These are phyloP conservation scores for Corythaixoides concolor DNA, from an alignment of 2,113 vertebrate species.

Conservation along the genomic window DNA sequence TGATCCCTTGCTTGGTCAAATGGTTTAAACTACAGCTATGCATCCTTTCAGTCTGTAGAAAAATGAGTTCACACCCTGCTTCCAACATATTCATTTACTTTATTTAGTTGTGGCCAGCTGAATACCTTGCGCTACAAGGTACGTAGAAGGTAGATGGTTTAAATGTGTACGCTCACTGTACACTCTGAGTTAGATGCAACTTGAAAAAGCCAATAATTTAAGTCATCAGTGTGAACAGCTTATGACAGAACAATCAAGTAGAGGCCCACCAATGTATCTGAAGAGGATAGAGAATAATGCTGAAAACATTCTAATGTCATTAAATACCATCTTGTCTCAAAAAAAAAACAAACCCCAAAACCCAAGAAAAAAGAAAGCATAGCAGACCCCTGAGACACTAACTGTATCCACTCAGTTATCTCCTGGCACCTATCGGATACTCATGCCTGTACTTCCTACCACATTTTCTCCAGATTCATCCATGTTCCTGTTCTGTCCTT, in stretches of 20 bases:
- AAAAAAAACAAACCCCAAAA: background rate
- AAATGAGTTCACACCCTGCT: background rate
- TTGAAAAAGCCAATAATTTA: background rate
- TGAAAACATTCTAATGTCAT: background rate
- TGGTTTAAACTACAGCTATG: background rate
- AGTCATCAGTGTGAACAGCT: background rate
- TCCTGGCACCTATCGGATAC: background rate
- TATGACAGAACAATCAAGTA: background rate
- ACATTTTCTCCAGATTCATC: background rate
- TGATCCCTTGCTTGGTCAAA: background rate
- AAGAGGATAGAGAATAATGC: background rate
- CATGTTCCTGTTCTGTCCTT: background rate
- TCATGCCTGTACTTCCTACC: background rate
- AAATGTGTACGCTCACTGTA: background rate
- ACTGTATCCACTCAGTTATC: background rate
- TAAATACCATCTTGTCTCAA: background rate
- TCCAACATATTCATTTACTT: background rate
- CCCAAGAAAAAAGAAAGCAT: background rate
- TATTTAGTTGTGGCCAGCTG: background rate
- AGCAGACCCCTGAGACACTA: background rate
- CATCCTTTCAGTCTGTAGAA: background rate
- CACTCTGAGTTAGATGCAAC: background rate
- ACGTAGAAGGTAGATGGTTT: background rate
- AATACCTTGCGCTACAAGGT: background rate
- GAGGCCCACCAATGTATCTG: background rate